Evolutionary conservation across 2,797 vertebrate genomes (phyloP).

Genomic region (Alexandromys oeconomus): DNA sequence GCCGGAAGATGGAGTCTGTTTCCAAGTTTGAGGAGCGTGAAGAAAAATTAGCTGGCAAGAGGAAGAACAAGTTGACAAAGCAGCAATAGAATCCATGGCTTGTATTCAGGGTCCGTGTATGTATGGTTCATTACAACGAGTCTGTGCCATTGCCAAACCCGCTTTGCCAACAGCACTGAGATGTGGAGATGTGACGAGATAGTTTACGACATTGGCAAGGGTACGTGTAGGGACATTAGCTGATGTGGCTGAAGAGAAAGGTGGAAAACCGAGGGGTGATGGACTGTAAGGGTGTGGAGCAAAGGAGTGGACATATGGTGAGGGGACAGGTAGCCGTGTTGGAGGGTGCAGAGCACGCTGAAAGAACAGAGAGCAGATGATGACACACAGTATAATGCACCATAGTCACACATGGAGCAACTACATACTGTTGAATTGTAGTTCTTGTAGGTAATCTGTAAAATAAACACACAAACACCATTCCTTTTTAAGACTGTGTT

Average conservation of each 20-base stretch:
- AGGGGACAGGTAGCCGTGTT: background rate
- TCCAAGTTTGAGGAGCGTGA: background rate
- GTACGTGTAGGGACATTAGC: background rate
- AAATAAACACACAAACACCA: background rate
- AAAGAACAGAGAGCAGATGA: background rate
- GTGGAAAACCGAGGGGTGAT: background rate
- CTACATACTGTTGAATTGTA: slow-evolving; percentile 5
- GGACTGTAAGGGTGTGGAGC: background rate
- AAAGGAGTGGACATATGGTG: background rate
- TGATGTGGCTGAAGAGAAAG: background rate
- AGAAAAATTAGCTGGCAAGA: background rate
- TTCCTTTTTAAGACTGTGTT: too few species aligned
- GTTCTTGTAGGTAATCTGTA: slow-evolving; percentile 36
- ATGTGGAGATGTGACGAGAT: background rate
- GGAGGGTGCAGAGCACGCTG: background rate
- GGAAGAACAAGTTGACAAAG: background rate
- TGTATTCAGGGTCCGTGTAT: background rate
- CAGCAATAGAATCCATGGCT: background rate
- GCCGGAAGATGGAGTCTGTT: background rate
- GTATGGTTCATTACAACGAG: background rate
- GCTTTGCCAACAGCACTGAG: background rate
- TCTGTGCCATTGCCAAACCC: background rate
- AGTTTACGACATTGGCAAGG: background rate
- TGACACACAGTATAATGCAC: too few species aligned
- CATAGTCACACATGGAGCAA: background rate